Base-by-base conservation (phyloP, 2,888 invertebrate genomes). In the Aphelenchoides bicaudatus region DNA sequence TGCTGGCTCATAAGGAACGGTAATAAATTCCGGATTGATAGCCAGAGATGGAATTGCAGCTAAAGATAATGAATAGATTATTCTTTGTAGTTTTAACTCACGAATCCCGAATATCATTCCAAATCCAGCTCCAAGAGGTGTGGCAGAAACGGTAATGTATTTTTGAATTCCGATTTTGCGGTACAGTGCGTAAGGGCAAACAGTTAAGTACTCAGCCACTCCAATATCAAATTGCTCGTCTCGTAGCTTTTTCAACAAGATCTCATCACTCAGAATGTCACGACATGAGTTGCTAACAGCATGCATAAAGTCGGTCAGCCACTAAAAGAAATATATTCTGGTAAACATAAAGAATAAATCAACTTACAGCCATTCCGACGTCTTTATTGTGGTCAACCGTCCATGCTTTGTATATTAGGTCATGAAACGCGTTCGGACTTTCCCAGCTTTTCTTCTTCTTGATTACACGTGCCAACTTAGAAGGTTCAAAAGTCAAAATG, bases 181-280 rank as follows among this genome's bases (percentile, higher is more conserved):
- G 52, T 34, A 51, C 1, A 51, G 52, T 1, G 37, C 52, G 1
- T 31, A 31, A 2, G 37, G 37, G 25, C 52, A 51, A 16, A 51
- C 39, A 4, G 31, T 37, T 19, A 51, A 28, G 13, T 21, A 34
- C 16, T 51, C 34, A 2, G 37, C 34, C 2, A 49, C 34, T 2
- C 25, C 52, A 4, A 51, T 51, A 28, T 53, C 53, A 29, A 53
- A 53, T n/a, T 53, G 39, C 6, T 53, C 53, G 2, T 23, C 53
- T 6, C 23, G 19, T 2, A 53, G 47, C 13, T 48, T n/a, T 21
- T 16, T 27, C 3, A 53, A 8, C 2, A 53, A 13, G 19, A 48
- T 16, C 4, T 38, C 38, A 25, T 57, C 56, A 29, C 16, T n/a
- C 43, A 43, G 23, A 6, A 43, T n/a, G 23, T 25, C 43, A 43